Conservation (phyloP, 92 coral and sea anemone species). For the Desmophyllum pertusum region DNA sequence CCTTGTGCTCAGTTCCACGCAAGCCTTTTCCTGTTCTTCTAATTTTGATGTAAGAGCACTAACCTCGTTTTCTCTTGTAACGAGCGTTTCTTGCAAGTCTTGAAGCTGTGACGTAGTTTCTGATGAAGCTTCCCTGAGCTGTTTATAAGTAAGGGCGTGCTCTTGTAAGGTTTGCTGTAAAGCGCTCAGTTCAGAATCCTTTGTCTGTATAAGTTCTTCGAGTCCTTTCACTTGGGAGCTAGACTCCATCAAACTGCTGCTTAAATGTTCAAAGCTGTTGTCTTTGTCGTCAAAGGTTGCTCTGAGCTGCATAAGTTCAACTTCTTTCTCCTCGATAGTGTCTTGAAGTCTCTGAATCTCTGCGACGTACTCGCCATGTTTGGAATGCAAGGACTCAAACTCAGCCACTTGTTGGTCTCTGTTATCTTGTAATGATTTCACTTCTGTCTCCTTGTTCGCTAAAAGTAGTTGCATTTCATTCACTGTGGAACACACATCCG, state of each 20-base stretch:
- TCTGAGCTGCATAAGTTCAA: conserved; percentile 64
- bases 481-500: conserved; percentile 40
- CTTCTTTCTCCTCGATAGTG: conserved; percentile 62
- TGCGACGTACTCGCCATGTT: conserved; percentile 9
- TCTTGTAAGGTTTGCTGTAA: conserved; percentile 52
- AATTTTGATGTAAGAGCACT: conserved; percentile 6
- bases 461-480: conserved; percentile 30
- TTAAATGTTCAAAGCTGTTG: conserved; percentile 59
- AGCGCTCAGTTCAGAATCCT: conserved; percentile 46
- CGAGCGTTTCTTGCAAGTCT: conserved; percentile 38
- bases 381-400: conserved; percentile 27
- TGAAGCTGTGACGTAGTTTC: conserved; percentile 37
- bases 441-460: conserved; percentile 42
- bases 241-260: conserved; percentile 66
- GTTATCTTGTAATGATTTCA: conserved; percentile 10
- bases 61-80: conserved; percentile 40
- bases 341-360: conserved; percentile 58
- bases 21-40: conserved; percentile 30
- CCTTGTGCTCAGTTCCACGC: background rate
- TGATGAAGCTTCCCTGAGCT: conserved; percentile 16
- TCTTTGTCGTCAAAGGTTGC: conserved; percentile 63
- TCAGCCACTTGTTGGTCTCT: conserved; percentile 13
- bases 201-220: conserved; percentile 46
- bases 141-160: conserved; percentile 3
- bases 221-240: conserved; percentile 66